Conservation (phyloP, 2,888 invertebrate species). For the Nineta flava region DNA sequence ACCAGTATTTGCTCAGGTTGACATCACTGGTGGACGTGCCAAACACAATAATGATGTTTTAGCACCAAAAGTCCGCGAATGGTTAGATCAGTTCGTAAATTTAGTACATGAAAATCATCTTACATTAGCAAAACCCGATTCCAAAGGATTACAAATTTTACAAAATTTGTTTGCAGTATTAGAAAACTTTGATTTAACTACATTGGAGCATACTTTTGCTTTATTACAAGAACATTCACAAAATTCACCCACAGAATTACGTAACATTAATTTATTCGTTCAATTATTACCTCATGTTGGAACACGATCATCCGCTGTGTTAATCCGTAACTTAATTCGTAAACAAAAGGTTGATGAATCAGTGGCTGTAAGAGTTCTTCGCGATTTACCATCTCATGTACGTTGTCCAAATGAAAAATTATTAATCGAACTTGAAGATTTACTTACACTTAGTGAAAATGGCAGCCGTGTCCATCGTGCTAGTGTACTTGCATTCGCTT, state of each 20-base stretch:
- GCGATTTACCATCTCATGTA: conserved; percentile 26
- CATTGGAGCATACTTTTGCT: conserved; percentile 20
- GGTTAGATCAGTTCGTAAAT: conserved; percentile 18
- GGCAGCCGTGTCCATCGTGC: conserved; percentile 20
- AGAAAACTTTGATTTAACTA: conserved; percentile 19
- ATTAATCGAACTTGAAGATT: conserved; percentile 22
- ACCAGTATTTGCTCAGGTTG: conserved; percentile 15
- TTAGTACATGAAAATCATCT: conserved; percentile 24
- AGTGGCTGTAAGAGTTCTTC: conserved; percentile 23
- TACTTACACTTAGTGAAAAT: conserved; percentile 17
- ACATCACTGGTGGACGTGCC: conserved; percentile 24
- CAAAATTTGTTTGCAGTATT: conserved; percentile 22
- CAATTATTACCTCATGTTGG: conserved; percentile 31
- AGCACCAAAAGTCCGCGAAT: conserved; percentile 8
- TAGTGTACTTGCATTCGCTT: conserved; percentile 28
- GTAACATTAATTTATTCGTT: conserved; percentile 22
- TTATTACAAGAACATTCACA: conserved; percentile 10
- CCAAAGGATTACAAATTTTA: conserved; percentile 22
- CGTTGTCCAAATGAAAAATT: conserved; percentile 24
- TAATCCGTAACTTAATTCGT: conserved; percentile 25
- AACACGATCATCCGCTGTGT: conserved; percentile 24
- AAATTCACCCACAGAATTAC: conserved; percentile 12
- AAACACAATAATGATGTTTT: conserved; percentile 17
- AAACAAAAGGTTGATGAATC: conserved; percentile 19
- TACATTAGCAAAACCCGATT: conserved; percentile 19